Conservation (phyloP, 2,888 invertebrate genomes). For the Formica aserva region DNA sequence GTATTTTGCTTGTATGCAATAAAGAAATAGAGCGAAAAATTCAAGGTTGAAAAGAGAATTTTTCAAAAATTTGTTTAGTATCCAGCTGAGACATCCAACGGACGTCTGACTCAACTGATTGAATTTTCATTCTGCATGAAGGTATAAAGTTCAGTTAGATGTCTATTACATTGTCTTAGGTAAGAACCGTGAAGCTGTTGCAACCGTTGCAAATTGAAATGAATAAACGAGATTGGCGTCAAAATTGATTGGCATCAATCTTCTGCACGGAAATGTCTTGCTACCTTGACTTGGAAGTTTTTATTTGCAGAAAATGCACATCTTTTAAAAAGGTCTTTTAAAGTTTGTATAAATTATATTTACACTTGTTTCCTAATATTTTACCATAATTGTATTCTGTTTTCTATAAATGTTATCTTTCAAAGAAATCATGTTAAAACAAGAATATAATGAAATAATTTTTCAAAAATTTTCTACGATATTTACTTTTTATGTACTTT, state of each 20-base stretch:
- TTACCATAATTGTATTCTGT: background rate
- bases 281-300: background rate
- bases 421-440: background rate
- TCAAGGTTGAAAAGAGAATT: conserved; percentile 77
- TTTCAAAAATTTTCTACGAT: background rate
- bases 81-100: background rate
- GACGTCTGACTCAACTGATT: conserved; percentile 58
- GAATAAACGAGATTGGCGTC: background rate
- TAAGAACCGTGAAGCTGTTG: background rate
- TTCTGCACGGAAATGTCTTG: background rate
- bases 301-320: background rate
- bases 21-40: conserved; percentile 73
- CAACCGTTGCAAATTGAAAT: background rate
- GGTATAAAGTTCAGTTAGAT: conserved; percentile 69
- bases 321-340: background rate
- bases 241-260: background rate
- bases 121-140: conserved; percentile 67
- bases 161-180: conserved; percentile 63
- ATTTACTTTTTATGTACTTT: background rate
- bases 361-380: background rate
- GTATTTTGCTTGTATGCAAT: conserved; percentile 82
- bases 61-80: conserved; percentile 72
- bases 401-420: background rate
- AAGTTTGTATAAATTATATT: background rate
- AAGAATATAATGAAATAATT: background rate